Evolutionary conservation across 2,797 vertebrate species (phyloP).

Genomic region (Etheostoma nigrum): DNA sequence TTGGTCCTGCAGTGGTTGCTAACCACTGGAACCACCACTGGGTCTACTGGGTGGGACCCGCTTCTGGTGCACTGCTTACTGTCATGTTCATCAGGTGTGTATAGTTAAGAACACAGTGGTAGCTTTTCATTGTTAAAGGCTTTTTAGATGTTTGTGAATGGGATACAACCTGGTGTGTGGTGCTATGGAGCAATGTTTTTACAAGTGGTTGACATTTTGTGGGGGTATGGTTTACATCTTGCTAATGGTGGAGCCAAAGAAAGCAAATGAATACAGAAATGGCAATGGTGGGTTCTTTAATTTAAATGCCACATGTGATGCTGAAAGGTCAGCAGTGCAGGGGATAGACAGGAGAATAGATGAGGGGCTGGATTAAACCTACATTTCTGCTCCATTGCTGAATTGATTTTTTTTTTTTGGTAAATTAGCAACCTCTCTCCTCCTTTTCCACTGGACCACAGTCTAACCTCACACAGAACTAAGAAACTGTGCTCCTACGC

Average conservation of each 20-base stretch:
- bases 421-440: neutral
- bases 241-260: neutral
- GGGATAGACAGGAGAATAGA: neutral
- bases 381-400: neutral
- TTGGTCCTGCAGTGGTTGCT: constrained; percentile 88
- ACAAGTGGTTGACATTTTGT: neutral
- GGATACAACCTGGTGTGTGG: neutral
- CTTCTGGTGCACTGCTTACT: constrained; percentile 81
- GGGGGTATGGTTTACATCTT: neutral
- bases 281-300: neutral
- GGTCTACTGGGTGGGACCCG: constrained; percentile 92
- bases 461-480: neutral
- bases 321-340: neutral
- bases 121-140: neutral
- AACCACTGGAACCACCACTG: constrained; percentile 89
- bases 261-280: neutral
- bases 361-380: neutral
- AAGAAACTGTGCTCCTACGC: neutral
- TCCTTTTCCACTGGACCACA: constrained; percentile 12
- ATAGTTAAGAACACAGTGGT: neutral
- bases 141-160: neutral
- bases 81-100: constrained; percentile 75
- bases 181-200: neutral
- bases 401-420: neutral
- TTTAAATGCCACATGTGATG: neutral